phyloP scores from a whole-genome alignment of 2,113 vertebrate genomes.

The Silurus asotus region DNA sequence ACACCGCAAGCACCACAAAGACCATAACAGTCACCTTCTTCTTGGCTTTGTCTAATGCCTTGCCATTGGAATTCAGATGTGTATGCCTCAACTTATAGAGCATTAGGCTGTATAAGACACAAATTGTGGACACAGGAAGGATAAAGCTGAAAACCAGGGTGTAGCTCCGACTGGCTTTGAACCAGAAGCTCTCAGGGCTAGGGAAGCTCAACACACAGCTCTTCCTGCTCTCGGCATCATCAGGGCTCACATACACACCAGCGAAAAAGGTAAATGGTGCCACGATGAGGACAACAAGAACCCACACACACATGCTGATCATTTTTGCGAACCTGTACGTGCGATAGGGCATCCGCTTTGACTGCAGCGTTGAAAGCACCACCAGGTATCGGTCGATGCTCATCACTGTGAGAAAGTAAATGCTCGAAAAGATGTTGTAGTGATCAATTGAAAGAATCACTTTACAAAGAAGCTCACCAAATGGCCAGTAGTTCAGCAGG shows the following conservation, averaged over 20 bases:
- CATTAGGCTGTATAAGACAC: slow-evolving; percentile 84
- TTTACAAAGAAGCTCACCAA: slow-evolving; percentile 86
- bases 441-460: slow-evolving; percentile 87
- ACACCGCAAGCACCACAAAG: slow-evolving; percentile 84
- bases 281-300: slow-evolving; percentile 82
- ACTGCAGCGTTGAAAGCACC: slow-evolving; percentile 80
- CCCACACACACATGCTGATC: slow-evolving; percentile 84
- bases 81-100: slow-evolving; percentile 82
- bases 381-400: slow-evolving; percentile 87
- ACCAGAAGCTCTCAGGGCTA: slow-evolving; percentile 81
- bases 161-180: slow-evolving; percentile 86
- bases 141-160: slow-evolving; percentile 85
- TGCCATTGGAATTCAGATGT: slow-evolving; percentile 81
- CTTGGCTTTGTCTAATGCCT: slow-evolving; percentile 87
- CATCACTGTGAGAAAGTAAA: slow-evolving; percentile 88
- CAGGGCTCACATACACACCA: slow-evolving; percentile 70
- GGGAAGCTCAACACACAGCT: slow-evolving; percentile 88
- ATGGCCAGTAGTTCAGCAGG: slow-evolving; percentile 86
- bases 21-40: slow-evolving; percentile 88
- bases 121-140: slow-evolving; percentile 85
- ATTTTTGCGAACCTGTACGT: slow-evolving; percentile 81
- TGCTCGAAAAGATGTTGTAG: slow-evolving; percentile 91
- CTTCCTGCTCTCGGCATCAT: slow-evolving; percentile 71
- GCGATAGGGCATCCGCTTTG: slow-evolving; percentile 79
- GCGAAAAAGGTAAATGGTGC: slow-evolving; percentile 85